Evolutionary conservation across 2,797 vertebrate species (phyloP), one percentile per base, ranked within the genome.

Genomic region (Gallinago solitaria): DNA sequence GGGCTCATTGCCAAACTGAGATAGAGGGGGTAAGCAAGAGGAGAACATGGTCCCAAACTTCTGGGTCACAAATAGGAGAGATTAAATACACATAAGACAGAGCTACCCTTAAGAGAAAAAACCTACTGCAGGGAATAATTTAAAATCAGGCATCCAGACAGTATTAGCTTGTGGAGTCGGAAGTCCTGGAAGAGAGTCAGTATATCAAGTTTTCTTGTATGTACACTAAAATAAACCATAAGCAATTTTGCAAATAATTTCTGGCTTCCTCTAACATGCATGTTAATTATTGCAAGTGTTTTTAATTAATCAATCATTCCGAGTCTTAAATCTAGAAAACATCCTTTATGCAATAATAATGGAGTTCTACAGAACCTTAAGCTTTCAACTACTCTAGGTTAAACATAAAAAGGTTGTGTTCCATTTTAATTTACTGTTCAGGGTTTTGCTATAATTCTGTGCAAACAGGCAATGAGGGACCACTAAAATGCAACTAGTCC

Each of bases 341-440:
- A 79, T 15, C 28, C n/a, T 93, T 96, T 87, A 45, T 74, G 59
- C 86, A 95, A 87, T 73, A 85, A 89, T 70, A 74, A 88, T 78
- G 27, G 81, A 73, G 59, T 90, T 76, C 82, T 78, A 89, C 45
- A 71, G 83, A 84, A 95, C 60, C 77, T 93, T 60, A 89, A 92
- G 87, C 83, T 92, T 95, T 95, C 86, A 91, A 11, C 82, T 76
- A 25, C 43, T 94, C 8, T 9, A 94, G 93, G 67, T 88, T 83
- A 41, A 83, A 76, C 64, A 71, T 77, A 83, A 95, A 95, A 85
- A 84, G 78, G 77, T 89, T 95, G 86, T 76, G 74, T 91, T 94
- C 76, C 73, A 33, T 88, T 97, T 94, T 95, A 97, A 95, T 96
- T 95, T 96, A 95, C 79, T 93, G 67, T 91, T 95, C 89, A 68